These are phyloP conservation scores for Hippocampus kuda DNA, from an alignment of 2,797 vertebrate genomes.

Conservation along the genomic window DNA sequence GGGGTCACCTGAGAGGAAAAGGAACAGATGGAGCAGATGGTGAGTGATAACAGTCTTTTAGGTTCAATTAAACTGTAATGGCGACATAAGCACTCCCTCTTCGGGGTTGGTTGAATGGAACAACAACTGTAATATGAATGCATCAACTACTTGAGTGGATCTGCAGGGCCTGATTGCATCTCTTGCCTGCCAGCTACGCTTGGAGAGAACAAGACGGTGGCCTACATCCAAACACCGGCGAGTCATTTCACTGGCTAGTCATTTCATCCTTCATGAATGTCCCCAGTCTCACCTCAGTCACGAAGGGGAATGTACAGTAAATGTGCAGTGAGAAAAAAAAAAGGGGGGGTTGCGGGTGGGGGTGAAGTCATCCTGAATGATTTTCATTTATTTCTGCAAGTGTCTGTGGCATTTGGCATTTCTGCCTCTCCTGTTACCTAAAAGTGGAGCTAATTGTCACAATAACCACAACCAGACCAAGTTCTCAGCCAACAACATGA, in stretches of 20 bases:
- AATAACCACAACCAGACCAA: too few relatives aligned
- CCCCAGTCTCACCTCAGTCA: constrained; percentile 20
- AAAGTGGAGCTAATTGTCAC: too few relatives aligned
- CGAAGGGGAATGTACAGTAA: constrained; percentile 16
- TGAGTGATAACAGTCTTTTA: neutral
- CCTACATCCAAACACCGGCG: constrained; percentile 9
- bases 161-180: neutral
- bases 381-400: neutral
- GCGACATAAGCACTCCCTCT: neutral
- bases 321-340: neutral
- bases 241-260: constrained; percentile 11
- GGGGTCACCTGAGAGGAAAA: constrained; percentile 79
- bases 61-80: neutral
- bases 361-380: neutral
- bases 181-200: neutral
- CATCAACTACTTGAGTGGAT: neutral
- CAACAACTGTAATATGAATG: neutral
- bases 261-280: constrained; percentile 32
- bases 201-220: constrained; percentile 13
- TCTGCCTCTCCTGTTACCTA: too few relatives aligned
- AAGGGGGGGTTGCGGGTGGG: too few relatives aligned
- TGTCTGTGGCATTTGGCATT: neutral
- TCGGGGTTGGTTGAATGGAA: neutral
- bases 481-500: too few relatives aligned
- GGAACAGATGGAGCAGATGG: constrained; percentile 10